Evolutionary conservation across 2,797 vertebrate species (phyloP).

Genomic region (Mus minutoides): DNA sequence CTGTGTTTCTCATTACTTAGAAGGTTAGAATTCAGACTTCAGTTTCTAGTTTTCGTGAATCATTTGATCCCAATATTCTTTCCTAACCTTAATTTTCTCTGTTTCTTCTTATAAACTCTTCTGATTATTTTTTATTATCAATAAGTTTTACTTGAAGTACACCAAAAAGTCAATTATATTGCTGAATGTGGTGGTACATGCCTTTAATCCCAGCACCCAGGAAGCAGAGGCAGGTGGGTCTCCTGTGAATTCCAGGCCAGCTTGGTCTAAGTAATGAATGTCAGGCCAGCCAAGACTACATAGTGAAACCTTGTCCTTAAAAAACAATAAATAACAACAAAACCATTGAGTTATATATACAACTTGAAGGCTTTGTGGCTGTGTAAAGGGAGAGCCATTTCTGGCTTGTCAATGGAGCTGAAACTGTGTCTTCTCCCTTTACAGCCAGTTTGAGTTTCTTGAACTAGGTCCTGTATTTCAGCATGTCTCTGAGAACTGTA

Average conservation of each 20-base stretch:
- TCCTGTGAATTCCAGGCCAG: not conserved
- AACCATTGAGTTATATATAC: not conserved
- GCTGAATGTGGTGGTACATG: not conserved
- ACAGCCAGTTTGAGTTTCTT: not conserved
- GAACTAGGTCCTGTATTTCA: not conserved
- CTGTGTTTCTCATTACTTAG: not conserved
- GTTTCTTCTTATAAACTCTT: not conserved
- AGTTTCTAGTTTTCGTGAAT: not conserved
- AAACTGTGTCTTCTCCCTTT: not conserved
- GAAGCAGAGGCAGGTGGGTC: not conserved
- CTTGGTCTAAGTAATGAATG: not conserved
- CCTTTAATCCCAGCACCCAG: not conserved
- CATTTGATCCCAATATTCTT: not conserved
- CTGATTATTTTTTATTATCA: not conserved
- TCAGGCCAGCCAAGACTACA: not conserved
- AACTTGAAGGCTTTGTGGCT: not conserved
- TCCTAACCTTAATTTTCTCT: not conserved
- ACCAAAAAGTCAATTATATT: not conserved
- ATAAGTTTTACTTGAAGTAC: not conserved
- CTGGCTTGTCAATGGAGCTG: not conserved
- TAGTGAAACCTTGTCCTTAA: not conserved
- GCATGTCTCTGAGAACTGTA: not conserved
- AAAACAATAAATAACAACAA: not conserved
- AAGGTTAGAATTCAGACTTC: conserved; percentile 2
- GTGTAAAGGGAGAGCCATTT: not conserved